Conservation (phyloP, 1,140 invertebrate genomes). For the Calycopis cecrops region DNA sequence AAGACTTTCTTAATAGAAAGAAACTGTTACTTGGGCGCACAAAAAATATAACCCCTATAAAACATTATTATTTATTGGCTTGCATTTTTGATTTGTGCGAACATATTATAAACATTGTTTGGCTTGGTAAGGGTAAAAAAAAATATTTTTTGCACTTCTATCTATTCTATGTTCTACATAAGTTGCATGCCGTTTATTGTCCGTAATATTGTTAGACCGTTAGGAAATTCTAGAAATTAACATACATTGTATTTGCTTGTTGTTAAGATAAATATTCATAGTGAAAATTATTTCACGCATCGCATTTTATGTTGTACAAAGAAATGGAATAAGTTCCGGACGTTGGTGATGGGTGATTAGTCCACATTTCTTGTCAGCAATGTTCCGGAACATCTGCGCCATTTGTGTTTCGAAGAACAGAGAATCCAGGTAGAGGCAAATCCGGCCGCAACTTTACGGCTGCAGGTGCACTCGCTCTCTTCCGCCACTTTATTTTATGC, state of each 20-base stretch:
- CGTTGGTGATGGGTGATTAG: too few relatives aligned
- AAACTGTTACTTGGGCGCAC: too few relatives aligned
- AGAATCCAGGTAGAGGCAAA: not conserved
- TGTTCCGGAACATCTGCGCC: constrained; percentile 3
- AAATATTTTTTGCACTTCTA: not conserved
- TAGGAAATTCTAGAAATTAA: not conserved
- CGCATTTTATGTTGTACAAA: not conserved
- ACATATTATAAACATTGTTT: too few relatives aligned
- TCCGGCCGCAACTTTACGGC: not conserved
- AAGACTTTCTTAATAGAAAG: too few relatives aligned
- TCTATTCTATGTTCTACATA: not conserved
- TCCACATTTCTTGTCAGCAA: not conserved
- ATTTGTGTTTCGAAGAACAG: constrained; percentile 6
- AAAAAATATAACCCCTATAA: too few relatives aligned
- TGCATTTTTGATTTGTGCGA: too few relatives aligned
- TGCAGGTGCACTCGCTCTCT: constrained; percentile 2
- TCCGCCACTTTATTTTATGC: not conserved
- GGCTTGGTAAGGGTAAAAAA: too few relatives aligned
- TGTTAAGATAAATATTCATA: not conserved
- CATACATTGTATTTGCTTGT: not conserved
- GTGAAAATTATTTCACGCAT: not conserved
- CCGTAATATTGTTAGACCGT: not conserved
- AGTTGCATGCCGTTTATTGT: not conserved
- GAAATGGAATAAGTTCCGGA: constrained; percentile 2
- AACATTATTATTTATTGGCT: too few relatives aligned